Base-by-base conservation (phyloP, 1,140 invertebrate genomes). In the Sycobia sp. region DNA sequence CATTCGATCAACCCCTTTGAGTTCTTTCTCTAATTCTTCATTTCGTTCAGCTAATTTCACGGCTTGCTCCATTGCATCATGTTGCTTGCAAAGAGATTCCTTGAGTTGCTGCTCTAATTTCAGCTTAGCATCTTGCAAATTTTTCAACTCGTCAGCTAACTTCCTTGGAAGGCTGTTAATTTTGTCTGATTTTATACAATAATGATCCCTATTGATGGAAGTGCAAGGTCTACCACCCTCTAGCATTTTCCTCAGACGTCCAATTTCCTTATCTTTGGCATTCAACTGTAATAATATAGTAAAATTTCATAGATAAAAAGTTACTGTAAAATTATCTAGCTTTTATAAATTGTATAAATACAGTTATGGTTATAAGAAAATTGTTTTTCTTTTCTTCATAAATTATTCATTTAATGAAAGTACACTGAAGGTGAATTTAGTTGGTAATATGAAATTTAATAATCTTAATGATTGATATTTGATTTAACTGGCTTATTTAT, bases 41-140 rank as follows among this genome's bases (percentile, higher is more conserved):
- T 90, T 90, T 72, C 86, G 82, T 69, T 90, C 86, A 18, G 88
- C 88, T 66, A 90, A 81, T 74, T 84, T 83, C 46, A 90, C 75
- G 27, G 89, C 88, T 71, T 87, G 77, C 20, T 85, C 76, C 88
- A 90, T 90, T 13, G 89, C 89, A 74, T 90, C 89, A 75, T 90
- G 89, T 74, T 90, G 88, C 70, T 89, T 89, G 62, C 83, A 80
- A 59, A 89, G 69, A 27, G 84, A 81, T 36, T 88, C 85, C 76
- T 86, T 85, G 13, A 88, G 67, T 73, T 87, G 84, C 49, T 82
- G 81, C 69, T 87, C 86, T 14, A 89, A 72, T 59, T 83, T 72
- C 8, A 77, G 73, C 73, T 87, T 88, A 11, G 82, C 76, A 65
- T 77, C 75, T 67, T 84, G 83, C 68, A 88, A 69, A 38, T 83